Percentiles rank a stretch among this genome's conserved stretches.
Conservation (phyloP, 2,113 vertebrate species). For the Falco punctatus region DNA sequence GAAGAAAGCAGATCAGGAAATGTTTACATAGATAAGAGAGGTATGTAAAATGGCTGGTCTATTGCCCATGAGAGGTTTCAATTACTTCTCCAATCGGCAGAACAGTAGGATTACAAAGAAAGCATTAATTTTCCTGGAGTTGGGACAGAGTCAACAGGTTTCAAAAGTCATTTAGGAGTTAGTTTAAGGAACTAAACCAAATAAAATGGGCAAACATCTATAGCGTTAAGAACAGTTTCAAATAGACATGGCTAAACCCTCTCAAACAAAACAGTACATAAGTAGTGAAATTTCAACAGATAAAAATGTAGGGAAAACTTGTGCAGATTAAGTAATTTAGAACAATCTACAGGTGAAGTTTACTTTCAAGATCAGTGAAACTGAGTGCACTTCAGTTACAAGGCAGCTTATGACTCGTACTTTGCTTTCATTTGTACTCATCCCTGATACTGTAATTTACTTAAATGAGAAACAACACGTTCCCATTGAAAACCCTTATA, state of each 20-base stretch:
- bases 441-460: not conserved
- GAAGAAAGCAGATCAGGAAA: slow-evolving; percentile 56
- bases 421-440: not conserved
- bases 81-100: not conserved
- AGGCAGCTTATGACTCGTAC: not conserved
- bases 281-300: not conserved
- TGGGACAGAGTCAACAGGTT: slow-evolving; percentile 18
- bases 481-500: not conserved
- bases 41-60: slow-evolving; percentile 25
- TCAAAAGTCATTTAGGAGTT: slow-evolving; percentile 39
- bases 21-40: slow-evolving; percentile 55
- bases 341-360: not conserved
- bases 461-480: slow-evolving; percentile 35
- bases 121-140: slow-evolving; percentile 7
- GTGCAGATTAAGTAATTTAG: slow-evolving; percentile 43
- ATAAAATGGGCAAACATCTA: slow-evolving; percentile 21
- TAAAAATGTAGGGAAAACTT: slow-evolving; percentile 9
- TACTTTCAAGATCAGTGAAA: slow-evolving; percentile 40
- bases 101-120: slow-evolving; percentile 11
- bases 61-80: slow-evolving; percentile 40
- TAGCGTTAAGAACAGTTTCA: not conserved
- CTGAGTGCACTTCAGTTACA: not conserved
- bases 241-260: not conserved
- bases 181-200: slow-evolving; percentile 59
- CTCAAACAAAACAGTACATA: not conserved